Evolutionary conservation across 2,113 vertebrate species (phyloP).

Genomic region (Scomber japonicus): DNA sequence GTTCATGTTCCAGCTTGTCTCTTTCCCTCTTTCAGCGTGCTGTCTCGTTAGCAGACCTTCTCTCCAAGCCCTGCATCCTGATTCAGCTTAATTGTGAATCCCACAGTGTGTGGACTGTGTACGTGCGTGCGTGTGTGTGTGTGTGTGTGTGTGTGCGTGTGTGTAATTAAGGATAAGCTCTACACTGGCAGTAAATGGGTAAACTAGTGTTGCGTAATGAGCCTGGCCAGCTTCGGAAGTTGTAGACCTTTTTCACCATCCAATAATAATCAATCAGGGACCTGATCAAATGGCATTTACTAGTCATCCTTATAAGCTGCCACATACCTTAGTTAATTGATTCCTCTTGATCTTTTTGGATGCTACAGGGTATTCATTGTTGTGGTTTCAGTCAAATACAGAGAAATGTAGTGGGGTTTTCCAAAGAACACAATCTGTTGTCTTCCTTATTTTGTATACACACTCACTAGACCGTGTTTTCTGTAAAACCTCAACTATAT

Average conservation of each 20-base stretch:
- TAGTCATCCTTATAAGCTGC: neutral
- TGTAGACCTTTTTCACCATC: constrained; percentile 30
- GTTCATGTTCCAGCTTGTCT: constrained; percentile 78
- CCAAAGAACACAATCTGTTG: neutral
- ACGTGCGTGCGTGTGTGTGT: constrained; percentile 36
- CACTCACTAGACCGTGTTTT: neutral
- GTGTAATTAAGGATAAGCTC: constrained; percentile 66
- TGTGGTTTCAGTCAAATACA: neutral
- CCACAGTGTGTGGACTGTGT: constrained; percentile 54
- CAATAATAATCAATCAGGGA: constrained; percentile 31
- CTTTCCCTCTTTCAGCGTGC: constrained; percentile 38
- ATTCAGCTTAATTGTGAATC: constrained; percentile 84
- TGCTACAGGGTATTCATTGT: too few relatives aligned
- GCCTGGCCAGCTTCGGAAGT: constrained; percentile 44
- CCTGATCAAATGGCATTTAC: constrained; percentile 6
- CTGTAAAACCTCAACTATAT: constrained; percentile 4
- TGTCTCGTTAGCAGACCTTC: constrained; percentile 52
- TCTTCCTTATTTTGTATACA: constrained; percentile 2
- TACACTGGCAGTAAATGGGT: constrained; percentile 57
- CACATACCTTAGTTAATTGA: neutral
- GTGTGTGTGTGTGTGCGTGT: constrained; percentile 21
- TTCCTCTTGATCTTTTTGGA: neutral
- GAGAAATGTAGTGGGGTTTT: constrained; percentile 1
- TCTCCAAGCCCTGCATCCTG: constrained; percentile 62
- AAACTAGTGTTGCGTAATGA: constrained; percentile 55